Evolutionary conservation across 2,797 vertebrate species (phyloP), one percentile per base, ranked within the genome.

Genomic region (Poeciliopsis paucimaculata): DNA sequence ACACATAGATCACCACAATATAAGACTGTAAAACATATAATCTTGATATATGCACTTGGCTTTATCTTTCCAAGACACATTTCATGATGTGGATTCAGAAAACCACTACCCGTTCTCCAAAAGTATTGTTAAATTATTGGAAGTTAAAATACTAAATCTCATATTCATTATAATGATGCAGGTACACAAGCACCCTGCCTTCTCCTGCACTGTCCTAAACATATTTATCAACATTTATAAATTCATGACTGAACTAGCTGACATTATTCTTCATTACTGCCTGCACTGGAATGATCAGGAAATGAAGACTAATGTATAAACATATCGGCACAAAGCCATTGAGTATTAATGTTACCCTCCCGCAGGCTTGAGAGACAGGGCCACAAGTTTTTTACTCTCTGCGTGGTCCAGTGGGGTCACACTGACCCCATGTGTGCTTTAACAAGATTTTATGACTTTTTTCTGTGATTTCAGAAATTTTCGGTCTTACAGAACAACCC

Each of bases 191-290:
- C 71, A 76, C 73, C 80, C 55, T 74, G 55, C 5, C 12, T 72
- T 66, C 10, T 46, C 64, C 28, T 53, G 70, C 51, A 75, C 75
- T 46, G 55, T 36, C 28, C 15, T 46, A 85, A 45, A 43, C 46
- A 80, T 41, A 72, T 72, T 13, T 60, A 55, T 77, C 77, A 18
- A 1, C 57, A 20, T 18, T 72, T 34, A 66, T 43, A 55, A 62
- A 82, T 76, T 81, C 64, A 55, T 78, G 43, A 82, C 45, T 1
- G 8, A 72, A 70, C 84, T 80, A 85, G 77, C 74, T 26, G 82
- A 66, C 80, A 77, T 72, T 34, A 1, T 26, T 85, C 80, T 79
- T 79, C 55, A 43, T 78, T 70, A 47, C 57, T 81, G 77, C 77
- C 77, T 82, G 77, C 34, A 26, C 28, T 4, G 13, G 39, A 31